These are phyloP conservation scores for Lasioglossum marginatum DNA, from an alignment of 2,888 invertebrate genomes.

Conservation along the genomic window DNA sequence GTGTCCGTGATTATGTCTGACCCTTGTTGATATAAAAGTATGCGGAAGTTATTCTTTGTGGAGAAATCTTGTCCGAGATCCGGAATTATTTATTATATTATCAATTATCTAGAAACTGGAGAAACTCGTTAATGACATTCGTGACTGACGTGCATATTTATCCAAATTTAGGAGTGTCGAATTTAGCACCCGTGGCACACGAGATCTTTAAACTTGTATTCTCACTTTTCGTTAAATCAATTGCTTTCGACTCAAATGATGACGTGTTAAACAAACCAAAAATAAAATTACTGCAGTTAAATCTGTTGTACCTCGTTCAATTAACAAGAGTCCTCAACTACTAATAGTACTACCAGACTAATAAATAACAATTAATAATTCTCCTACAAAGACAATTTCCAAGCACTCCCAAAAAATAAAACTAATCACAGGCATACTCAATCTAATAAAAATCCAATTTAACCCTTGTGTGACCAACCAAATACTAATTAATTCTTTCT, in stretches of 20 bases:
- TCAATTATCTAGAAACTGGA: neutral
- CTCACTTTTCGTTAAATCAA: neutral
- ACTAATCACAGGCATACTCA: neutral
- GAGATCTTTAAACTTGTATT: neutral
- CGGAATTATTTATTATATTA: neutral
- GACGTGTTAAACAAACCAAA: neutral
- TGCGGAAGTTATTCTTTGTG: neutral
- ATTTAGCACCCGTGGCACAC: neutral
- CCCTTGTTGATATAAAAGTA: neutral
- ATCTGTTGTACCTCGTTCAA: neutral
- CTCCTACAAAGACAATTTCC: neutral
- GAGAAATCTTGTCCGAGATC: neutral
- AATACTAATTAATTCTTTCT: neutral
- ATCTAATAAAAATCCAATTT: neutral
- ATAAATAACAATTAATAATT: neutral
- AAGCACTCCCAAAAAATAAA: neutral
- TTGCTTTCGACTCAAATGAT: neutral
- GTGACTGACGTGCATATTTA: neutral
- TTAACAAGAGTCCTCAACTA: neutral
- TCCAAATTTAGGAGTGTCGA: neutral
- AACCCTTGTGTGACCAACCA: slow-evolving; percentile 1
- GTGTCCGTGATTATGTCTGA: neutral
- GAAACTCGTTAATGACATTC: neutral
- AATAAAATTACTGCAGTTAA: neutral
- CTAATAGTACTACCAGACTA: neutral